Base-by-base conservation (phyloP, 2,797 vertebrate species). In the Anguilla pacifica region DNA sequence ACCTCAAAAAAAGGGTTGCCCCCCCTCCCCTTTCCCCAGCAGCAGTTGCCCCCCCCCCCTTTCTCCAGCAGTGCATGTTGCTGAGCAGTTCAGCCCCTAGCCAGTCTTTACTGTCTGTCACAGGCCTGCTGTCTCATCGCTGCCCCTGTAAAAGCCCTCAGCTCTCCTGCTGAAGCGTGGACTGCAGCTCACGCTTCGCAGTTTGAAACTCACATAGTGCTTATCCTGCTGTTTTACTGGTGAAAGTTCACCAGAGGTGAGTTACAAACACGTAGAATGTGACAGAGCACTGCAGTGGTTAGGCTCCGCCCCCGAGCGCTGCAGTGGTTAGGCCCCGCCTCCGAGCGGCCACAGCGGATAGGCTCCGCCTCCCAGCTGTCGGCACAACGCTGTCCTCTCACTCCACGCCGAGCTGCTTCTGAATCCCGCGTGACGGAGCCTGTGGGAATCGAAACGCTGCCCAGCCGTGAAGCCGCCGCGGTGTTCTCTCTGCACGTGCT, bases 31-130 rank as follows among this genome's bases (percentile, higher is more conserved):
- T 31, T 31, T 31, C 31, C 31, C 31, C 31, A 31, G 31, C 31
- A 31, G 31, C 31, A 61, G 6, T 7, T 51, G 49, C 49, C 7
- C 49, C 7, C 57, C 57, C 0, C 11, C 19, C 13, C 11, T 2
- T 3, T 64, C 61, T 7, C 61, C 3, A 67, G 91, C 91, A 91
- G 91, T 49, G 35, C 90, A 90, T 96, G 95, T 95, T 94, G 95
- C 95, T 95, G 95, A 95, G 94, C 93, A 19, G 72, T 39, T 79
- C 35, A 79, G 74, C 35, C 39, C 17, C 17, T 2, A 17, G 0
- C 19, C 39, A 25, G 19, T 19, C 10, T 81, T 3, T 81, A 43
- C 0, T 43, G 15, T 49, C 19, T 46, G 1, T 67, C 43, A 6
- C 39, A 22, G 35, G 74, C 74, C 39, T 46, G 31, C 15, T 46